Percentiles rank a stretch among this genome's conserved stretches.
These are phyloP conservation scores for Dysmachus trigonus DNA, from an alignment of 2,888 invertebrate species.

Conservation along the genomic window DNA sequence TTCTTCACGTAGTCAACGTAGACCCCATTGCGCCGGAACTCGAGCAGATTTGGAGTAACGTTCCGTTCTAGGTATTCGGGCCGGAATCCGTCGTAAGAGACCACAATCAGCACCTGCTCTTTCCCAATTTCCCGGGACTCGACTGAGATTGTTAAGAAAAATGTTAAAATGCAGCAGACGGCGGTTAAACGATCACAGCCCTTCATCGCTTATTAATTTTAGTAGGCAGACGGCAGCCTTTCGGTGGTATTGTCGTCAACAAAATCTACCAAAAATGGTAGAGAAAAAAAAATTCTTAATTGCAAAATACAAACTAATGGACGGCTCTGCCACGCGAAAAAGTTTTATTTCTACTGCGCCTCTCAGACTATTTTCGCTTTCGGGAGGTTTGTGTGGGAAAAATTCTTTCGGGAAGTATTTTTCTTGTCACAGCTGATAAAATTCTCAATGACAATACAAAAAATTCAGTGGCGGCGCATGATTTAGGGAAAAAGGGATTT, in stretches of 20 bases:
- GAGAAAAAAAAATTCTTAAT: neutral
- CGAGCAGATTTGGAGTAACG: constrained; percentile 69
- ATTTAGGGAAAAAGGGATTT: neutral
- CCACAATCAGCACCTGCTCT: constrained; percentile 1
- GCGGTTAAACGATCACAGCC: neutral
- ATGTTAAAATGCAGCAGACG: neutral
- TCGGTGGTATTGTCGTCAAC: neutral
- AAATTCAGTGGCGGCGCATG: neutral
- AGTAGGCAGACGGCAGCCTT: too few species aligned
- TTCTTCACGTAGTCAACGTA: constrained; percentile 69
- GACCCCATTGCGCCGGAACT: constrained; percentile 68
- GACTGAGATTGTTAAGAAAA: neutral
- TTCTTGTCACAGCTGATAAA: neutral
- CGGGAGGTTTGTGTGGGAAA: neutral
- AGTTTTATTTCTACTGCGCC: neutral
- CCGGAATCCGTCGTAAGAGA: constrained; percentile 73
- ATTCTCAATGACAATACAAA: neutral
- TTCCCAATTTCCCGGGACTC: neutral
- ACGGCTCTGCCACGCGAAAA: neutral
- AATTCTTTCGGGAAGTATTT: neutral
- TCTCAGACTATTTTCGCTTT: neutral
- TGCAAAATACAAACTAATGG: neutral
- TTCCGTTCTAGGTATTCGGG: constrained; percentile 72
- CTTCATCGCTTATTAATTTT: neutral
- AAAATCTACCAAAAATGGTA: neutral